Percentiles rank a stretch among this genome's conserved stretches.
Evolutionary conservation across 2,888 invertebrate genomes (phyloP).

Genomic region (Drosophila planitibia): DNA sequence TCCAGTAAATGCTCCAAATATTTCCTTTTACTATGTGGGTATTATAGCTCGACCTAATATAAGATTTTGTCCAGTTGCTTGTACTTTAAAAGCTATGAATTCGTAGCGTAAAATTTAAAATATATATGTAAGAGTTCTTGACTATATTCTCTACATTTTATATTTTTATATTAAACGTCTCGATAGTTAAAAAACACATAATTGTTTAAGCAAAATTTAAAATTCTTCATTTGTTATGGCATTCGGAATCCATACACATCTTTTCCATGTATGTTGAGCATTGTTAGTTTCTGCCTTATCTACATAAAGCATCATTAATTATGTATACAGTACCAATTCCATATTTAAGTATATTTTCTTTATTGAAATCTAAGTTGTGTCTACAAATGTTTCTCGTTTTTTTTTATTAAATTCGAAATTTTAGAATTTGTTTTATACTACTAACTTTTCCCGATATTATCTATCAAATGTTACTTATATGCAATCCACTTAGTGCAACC

Average conservation of each 20-base stretch:
- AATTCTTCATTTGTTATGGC: background rate
- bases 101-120: background rate
- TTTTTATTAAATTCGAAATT: too few relatives aligned
- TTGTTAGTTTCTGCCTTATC: background rate
- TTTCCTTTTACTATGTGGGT: background rate
- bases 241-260: background rate
- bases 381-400: background rate
- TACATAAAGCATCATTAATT: background rate
- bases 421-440: background rate
- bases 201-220: background rate
- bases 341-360: background rate
- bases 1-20: background rate
- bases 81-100: background rate
- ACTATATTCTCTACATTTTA: background rate
- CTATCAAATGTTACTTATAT: background rate
- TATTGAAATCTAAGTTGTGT: background rate
- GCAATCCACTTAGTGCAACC: background rate
- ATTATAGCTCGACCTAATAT: background rate
- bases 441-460: background rate
- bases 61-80: background rate
- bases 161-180: background rate
- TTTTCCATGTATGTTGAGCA: background rate
- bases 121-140: background rate
- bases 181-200: background rate
- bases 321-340: background rate